phyloP scores from a whole-genome alignment of 2,888 invertebrate species.

The Chymomyza caudatula region DNA sequence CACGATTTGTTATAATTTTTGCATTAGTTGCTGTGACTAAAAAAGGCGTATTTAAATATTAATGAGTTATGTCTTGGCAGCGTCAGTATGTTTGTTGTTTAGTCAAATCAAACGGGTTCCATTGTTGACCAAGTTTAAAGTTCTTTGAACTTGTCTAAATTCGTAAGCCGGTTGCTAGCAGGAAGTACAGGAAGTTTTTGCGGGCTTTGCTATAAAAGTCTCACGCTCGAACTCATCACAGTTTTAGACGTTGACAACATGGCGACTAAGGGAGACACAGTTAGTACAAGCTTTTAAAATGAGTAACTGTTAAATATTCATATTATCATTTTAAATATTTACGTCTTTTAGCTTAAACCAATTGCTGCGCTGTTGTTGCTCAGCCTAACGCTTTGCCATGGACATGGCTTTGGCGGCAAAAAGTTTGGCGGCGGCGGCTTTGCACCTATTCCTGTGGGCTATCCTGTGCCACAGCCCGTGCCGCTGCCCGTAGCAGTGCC shows the following conservation, averaged over 20 bases:
- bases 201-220: slow-evolving; percentile 49
- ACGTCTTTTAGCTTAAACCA: not conserved
- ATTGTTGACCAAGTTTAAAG: slow-evolving; percentile 33
- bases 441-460: slow-evolving; percentile 39
- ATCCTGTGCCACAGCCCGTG: slow-evolving; percentile 49
- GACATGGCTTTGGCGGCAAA: slow-evolving; percentile 58
- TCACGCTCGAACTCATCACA: slow-evolving; percentile 1
- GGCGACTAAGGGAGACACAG: slow-evolving; percentile 27
- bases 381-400: slow-evolving; percentile 14
- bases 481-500: not conserved
- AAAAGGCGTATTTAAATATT: slow-evolving; percentile 30
- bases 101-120: slow-evolving; percentile 5
- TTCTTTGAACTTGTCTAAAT: slow-evolving; percentile 56
- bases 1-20: slow-evolving; percentile 47
- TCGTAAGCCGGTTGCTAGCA: slow-evolving; percentile 17
- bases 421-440: slow-evolving; percentile 52
- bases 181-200: slow-evolving; percentile 59
- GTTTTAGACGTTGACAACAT: slow-evolving; percentile 49
- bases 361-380: slow-evolving; percentile 25
- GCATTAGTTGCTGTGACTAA: slow-evolving; percentile 58
- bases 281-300: slow-evolving; percentile 33
- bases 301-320: not conserved
- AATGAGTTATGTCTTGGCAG: slow-evolving; percentile 2
- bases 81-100: slow-evolving; percentile 1
- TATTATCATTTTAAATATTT: slow-evolving; percentile 25